phyloP scores from a whole-genome alignment of 2,888 invertebrate species.

The Apotomis capreana region DNA sequence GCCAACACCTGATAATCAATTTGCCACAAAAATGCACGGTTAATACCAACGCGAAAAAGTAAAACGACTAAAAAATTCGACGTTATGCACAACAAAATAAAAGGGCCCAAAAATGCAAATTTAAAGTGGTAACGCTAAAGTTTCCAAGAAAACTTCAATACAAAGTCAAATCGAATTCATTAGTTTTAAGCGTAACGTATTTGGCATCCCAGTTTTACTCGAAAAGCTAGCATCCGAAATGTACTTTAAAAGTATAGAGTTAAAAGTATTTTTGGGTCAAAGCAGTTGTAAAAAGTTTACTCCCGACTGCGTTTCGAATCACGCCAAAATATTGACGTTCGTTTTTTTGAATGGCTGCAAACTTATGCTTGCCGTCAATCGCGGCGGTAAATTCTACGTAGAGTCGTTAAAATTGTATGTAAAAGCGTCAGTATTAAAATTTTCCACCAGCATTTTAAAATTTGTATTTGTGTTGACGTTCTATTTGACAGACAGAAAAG shows the following conservation, averaged over 20 bases:
- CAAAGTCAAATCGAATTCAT: slow-evolving; percentile 67
- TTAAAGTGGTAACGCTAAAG: slow-evolving; percentile 49
- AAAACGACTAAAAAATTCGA: slow-evolving; percentile 27
- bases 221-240: background rate
- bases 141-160: slow-evolving; percentile 60
- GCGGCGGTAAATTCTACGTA: slow-evolving; percentile 1
- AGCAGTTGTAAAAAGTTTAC: slow-evolving; percentile 22
- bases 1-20: slow-evolving; percentile 71
- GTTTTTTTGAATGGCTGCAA: slow-evolving; percentile 33
- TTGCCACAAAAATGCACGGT: slow-evolving; percentile 64
- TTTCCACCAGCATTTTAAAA: background rate
- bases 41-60: slow-evolving; percentile 38
- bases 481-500: slow-evolving; percentile 64
- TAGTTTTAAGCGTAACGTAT: slow-evolving; percentile 66
- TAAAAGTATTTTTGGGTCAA: slow-evolving; percentile 18
- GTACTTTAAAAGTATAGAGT: background rate
- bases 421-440: background rate
- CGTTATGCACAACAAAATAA: slow-evolving; percentile 27
- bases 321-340: slow-evolving; percentile 76
- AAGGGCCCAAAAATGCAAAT: slow-evolving; percentile 39
- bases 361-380: slow-evolving; percentile 5
- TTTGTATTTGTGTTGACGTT: slow-evolving; percentile 32
- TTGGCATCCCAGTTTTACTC: slow-evolving; percentile 53
- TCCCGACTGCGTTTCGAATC: slow-evolving; percentile 77
- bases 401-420: background rate